Conservation (phyloP, 1,140 invertebrate genomes). For the Danaus melanippus region DNA sequence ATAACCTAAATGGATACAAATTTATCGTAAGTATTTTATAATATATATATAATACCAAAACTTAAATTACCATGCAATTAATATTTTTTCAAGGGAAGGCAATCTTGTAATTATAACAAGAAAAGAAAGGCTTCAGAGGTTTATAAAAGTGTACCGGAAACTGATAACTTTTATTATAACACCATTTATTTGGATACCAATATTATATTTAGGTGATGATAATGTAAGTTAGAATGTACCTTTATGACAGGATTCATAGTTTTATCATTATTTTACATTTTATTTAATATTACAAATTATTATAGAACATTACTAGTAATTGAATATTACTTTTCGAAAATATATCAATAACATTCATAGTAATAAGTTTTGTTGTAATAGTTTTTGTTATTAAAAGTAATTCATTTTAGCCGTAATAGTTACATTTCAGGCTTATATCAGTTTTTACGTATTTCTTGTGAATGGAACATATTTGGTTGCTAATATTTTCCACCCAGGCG, state of each 20-base stretch:
- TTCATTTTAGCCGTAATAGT: background rate
- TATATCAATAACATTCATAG: no score
- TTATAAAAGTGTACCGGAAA: conserved; percentile 38
- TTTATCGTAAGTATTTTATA: conserved; percentile 29
- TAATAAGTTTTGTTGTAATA: no score
- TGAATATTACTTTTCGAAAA: no score
- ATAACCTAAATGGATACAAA: conserved; percentile 28
- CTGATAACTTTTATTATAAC: conserved; percentile 28
- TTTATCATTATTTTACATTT: no score
- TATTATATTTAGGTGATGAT: conserved; percentile 33
- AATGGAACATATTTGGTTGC: conserved; percentile 79
- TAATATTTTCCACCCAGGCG: conserved; percentile 76
- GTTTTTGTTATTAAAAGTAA: background rate
- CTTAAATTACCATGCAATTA: background rate
- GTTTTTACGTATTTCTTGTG: conserved; percentile 75
- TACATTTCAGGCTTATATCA: conserved; percentile 54
- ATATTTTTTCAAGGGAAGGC: conserved; percentile 37
- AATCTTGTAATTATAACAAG: conserved; percentile 37
- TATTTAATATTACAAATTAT: no score
- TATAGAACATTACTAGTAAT: no score
- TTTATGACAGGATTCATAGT: no score
- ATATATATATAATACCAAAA: background rate
- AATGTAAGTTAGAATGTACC: conserved; percentile 29
- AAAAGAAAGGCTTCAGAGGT: conserved; percentile 27
- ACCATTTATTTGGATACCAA: conserved; percentile 32